These are phyloP conservation scores for Latrodectus hesperus DNA, from an alignment of 2,888 invertebrate genomes.

Conservation along the genomic window DNA sequence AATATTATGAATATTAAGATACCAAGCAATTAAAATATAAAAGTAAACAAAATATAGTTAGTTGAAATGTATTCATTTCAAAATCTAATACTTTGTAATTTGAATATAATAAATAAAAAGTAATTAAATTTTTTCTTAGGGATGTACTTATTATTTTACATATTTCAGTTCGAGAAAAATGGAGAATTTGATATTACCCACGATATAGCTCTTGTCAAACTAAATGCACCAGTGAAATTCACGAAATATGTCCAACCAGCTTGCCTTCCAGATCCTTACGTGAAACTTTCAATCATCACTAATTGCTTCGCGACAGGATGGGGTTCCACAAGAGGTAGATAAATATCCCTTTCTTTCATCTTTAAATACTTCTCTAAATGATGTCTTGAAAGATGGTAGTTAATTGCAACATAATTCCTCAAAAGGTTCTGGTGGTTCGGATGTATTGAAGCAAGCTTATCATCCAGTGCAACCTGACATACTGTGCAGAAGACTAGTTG, in stretches of 20 bases:
- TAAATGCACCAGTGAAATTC: slow-evolving; percentile 65
- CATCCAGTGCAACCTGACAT: slow-evolving; percentile 29
- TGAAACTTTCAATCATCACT: slow-evolving; percentile 11
- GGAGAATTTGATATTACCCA: slow-evolving; percentile 45
- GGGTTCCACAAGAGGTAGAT: slow-evolving; percentile 67
- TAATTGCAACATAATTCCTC: no score
- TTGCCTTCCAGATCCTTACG: slow-evolving; percentile 43
- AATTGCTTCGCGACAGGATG: slow-evolving; percentile 62
- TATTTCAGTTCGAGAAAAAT: slow-evolving; percentile 33
- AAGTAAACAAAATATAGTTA: no score
- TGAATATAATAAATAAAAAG: no score
- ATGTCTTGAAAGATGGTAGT: no score
- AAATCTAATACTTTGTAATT: no score
- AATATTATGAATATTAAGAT: no score
- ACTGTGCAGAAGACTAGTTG: slow-evolving; percentile 32
- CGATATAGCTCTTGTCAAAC: slow-evolving; percentile 58
- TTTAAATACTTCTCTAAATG: neutral
- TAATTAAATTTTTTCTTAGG: no score
- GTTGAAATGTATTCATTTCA: no score
- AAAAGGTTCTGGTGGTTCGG: slow-evolving; percentile 46
- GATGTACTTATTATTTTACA: no score
- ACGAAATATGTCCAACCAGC: slow-evolving; percentile 53
- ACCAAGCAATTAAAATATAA: no score
- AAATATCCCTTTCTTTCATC: neutral
- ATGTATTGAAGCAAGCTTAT: slow-evolving; percentile 58